Evolutionary conservation across 1,140 invertebrate species (phyloP).

Genomic region (Phthorimaea operculella): DNA sequence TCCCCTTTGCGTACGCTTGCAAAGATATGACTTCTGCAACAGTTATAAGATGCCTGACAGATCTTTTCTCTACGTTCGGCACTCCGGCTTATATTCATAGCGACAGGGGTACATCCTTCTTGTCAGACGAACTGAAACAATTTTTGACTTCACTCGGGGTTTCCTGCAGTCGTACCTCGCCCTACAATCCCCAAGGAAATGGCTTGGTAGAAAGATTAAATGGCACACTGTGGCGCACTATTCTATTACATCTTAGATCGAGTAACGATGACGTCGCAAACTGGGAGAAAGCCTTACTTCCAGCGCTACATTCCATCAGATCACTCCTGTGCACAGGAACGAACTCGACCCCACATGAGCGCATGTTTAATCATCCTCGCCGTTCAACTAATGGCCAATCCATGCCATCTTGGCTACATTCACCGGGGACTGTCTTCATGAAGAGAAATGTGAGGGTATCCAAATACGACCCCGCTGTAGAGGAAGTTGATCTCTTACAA

Average conservation of each 20-base stretch:
- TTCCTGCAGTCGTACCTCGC: constrained; percentile 5
- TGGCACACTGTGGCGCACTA: constrained; percentile 7
- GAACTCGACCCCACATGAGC: constrained; percentile 12
- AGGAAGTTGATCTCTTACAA: constrained; percentile 13
- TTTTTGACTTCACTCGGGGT: background rate
- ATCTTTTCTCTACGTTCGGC: constrained; percentile 20
- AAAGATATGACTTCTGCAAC: constrained; percentile 17
- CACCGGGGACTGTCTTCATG: constrained; percentile 2
- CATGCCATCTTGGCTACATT: constrained; percentile 4
- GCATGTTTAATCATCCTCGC: background rate
- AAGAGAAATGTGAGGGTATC: background rate
- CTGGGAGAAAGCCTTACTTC: constrained; percentile 3
- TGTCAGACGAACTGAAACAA: constrained; percentile 2
- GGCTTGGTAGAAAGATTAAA: constrained; percentile 18
- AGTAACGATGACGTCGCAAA: background rate
- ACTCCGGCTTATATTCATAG: constrained; percentile 22
- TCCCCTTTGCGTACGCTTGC: constrained; percentile 23
- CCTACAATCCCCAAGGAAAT: constrained; percentile 23
- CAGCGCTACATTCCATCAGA: constrained; percentile 7
- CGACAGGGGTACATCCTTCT: constrained; percentile 8
- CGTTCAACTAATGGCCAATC: constrained; percentile 1
- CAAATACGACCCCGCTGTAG: constrained; percentile 11
- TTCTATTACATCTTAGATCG: background rate
- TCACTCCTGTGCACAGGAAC: constrained; percentile 10
- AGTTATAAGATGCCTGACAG: constrained; percentile 19